These are phyloP conservation scores for Gadus macrocephalus DNA, from an alignment of 2,113 vertebrate genomes.

Conservation along the genomic window DNA sequence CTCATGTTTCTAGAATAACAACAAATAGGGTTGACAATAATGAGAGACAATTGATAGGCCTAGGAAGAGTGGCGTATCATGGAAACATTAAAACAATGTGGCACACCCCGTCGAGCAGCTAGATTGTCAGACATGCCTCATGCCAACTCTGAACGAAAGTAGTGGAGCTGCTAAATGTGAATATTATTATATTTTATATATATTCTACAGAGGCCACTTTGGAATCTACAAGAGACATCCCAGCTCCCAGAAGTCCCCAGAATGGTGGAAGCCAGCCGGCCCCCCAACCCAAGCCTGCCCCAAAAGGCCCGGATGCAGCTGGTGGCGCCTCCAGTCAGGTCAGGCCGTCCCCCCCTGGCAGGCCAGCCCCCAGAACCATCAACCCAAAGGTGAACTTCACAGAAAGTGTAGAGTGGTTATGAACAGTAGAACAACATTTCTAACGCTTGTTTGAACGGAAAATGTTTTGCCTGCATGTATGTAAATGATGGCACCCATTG, in stretches of 20 bases:
- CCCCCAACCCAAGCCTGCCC: conserved; percentile 34
- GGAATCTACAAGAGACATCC: conserved; percentile 27
- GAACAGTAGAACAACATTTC: too few species aligned
- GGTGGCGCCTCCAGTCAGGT: conserved; percentile 18
- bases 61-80: too few species aligned
- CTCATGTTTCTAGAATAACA: too few species aligned
- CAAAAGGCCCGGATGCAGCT: conserved; percentile 37
- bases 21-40: too few species aligned
- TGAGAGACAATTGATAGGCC: too few species aligned
- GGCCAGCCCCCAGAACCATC: conserved; percentile 29
- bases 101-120: too few species aligned
- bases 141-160: too few species aligned
- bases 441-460: background rate
- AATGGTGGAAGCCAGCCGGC: conserved; percentile 6
- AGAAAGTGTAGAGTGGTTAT: too few species aligned
- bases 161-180: too few species aligned
- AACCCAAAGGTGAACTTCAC: conserved; percentile 44
- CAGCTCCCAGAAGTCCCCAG: conserved; percentile 7
- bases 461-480: background rate
- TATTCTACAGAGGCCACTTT: conserved; percentile 46
- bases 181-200: background rate
- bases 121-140: too few species aligned
- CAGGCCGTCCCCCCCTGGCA: conserved; percentile 32
- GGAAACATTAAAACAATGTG: too few species aligned
- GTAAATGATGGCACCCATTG: too few species aligned